Evolutionary conservation across 2,113 vertebrate genomes (phyloP), one percentile per base, ranked within the genome.

Genomic region (Clarias magur): DNA sequence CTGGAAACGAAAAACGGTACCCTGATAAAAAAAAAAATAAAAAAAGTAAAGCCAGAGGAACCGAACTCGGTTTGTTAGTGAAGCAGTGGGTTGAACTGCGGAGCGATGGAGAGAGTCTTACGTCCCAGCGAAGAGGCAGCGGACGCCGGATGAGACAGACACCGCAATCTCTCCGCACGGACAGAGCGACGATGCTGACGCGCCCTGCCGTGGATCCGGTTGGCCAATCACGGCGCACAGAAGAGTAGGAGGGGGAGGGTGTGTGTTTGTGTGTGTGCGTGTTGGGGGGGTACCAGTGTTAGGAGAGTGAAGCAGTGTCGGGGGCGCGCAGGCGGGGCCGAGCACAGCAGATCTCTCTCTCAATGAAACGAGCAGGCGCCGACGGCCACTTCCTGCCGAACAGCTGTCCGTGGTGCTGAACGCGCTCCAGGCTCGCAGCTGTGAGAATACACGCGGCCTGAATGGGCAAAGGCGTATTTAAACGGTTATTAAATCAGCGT

Each of bases 111-210:
- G 92, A 90, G 94, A 93, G 91, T 59, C 54, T 59, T 59, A 23
- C 2, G 79, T 93, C 90, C 91, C 89, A 79, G 89, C 93, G 93
- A 92, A 93, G 93, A 90, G 85, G 91, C 91, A 91, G 95, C 94
- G 92, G 93, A 89, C 79, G 70, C 83, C 56, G 56, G 54, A 85
- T 85, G 83, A 85, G 83, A 73, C 89, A 85, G 87, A 88, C 67
- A 92, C 94, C 92, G 92, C 92, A 93, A 94, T 93, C 95, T 96
- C 95, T 94, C 94, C 94, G 94, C 95, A 94, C 95, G 95, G 94
- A 92, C 94, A 93, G 94, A 92, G 90, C 93, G 86, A 92, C 80
- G 94, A 89, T 93, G 95, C 94, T 97, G 95, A 97, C 97, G 97
- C 96, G 93, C 93, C 90, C 82, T 63, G 83, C 94, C 91, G 91